A percentile compares a stretch with the other conserved stretches of the same genome.
Conservation (phyloP, 2,888 invertebrate species). For the Aporophyla lueneburgensis region DNA sequence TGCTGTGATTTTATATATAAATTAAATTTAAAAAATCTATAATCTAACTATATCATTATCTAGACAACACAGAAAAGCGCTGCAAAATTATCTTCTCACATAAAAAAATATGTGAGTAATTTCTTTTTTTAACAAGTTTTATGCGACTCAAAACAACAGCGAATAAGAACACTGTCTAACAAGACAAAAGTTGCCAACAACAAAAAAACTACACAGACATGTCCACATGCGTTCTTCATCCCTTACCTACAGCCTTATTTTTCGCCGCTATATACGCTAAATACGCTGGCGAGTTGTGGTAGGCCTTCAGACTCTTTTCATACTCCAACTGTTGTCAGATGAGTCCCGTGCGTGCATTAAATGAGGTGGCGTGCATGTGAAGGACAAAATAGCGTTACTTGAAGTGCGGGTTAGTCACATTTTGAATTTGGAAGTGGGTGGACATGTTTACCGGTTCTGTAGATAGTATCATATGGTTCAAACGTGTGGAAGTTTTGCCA, state of each 20-base stretch:
- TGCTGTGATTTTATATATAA: background rate
- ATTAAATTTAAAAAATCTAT: too few relatives aligned
- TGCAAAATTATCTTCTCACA: background rate
- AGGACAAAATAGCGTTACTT: constrained; percentile 81
- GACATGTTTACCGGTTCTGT: constrained; percentile 34
- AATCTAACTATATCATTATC: constrained; percentile 9
- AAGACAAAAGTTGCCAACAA: constrained; percentile 18
- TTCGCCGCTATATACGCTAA: constrained; percentile 98
- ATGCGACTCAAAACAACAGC: background rate
- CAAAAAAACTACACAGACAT: constrained; percentile 33
- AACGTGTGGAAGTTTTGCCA: background rate
- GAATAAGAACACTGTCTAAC: constrained; percentile 10
- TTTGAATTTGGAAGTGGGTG: constrained; percentile 35
- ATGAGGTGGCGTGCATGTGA: constrained; percentile 86
- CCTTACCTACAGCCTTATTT: constrained; percentile 95
- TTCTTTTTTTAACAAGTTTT: background rate
- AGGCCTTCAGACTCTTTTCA: constrained; percentile 97
- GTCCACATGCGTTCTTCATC: constrained; percentile 58
- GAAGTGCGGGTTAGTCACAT: constrained; percentile 85
- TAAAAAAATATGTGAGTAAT: too few relatives aligned
- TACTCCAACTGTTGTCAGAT: constrained; percentile 93
- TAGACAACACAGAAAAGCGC: constrained; percentile 16
- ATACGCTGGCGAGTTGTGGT: constrained; percentile 98
- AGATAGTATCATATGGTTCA: background rate
- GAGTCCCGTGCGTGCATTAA: constrained; percentile 76